These are phyloP conservation scores for Bubo bubo DNA, from an alignment of 2,113 vertebrate species.

Conservation along the genomic window DNA sequence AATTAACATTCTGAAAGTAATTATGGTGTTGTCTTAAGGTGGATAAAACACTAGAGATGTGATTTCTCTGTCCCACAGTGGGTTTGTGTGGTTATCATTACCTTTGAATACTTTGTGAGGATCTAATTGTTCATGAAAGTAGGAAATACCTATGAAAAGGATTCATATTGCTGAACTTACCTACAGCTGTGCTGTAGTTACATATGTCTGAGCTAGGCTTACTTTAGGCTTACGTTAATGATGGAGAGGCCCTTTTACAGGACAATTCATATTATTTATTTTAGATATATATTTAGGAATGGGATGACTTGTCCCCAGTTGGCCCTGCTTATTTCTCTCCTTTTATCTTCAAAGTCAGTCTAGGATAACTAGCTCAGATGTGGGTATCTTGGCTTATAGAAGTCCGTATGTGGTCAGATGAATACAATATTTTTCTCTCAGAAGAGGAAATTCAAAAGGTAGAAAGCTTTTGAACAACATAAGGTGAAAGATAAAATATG, in stretches of 20 bases:
- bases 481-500: constrained; percentile 3
- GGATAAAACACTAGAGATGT: neutral
- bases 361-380: neutral
- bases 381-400: neutral
- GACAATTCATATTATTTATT: neutral
- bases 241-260: neutral
- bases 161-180: neutral
- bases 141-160: neutral
- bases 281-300: neutral
- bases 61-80: neutral
- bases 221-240: neutral
- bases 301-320: neutral
- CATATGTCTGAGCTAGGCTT: neutral
- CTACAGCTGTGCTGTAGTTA: neutral
- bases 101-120: neutral
- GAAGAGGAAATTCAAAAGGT: constrained; percentile 13
- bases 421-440: neutral
- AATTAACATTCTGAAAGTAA: neutral
- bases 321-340: neutral
- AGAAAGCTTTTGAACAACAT: constrained; percentile 13
- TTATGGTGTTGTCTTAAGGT: neutral
- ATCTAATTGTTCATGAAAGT: neutral
- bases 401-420: neutral
- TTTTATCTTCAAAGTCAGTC: neutral
- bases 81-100: neutral